A percentile compares a stretch with the other conserved stretches of the same genome.
These are phyloP conservation scores for Ips nitidus DNA, from an alignment of 1,140 invertebrate genomes.

Conservation along the genomic window DNA sequence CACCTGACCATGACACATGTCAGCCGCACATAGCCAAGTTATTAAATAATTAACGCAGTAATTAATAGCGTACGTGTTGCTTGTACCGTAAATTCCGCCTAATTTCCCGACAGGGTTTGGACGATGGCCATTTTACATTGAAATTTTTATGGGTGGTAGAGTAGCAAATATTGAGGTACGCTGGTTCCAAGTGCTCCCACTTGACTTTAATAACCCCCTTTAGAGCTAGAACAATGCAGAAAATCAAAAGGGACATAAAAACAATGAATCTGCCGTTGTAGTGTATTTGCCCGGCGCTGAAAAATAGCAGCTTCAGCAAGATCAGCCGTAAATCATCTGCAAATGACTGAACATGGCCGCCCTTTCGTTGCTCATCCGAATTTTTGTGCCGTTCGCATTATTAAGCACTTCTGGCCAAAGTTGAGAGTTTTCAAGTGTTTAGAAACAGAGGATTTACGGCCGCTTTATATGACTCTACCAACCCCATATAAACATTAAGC, in stretches of 20 bases:
- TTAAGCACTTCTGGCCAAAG: constrained; percentile 1
- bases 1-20: constrained; percentile 22
- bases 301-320: constrained; percentile 24
- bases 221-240: too few species aligned
- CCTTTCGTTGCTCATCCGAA: constrained; percentile 30
- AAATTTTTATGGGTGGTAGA: too few species aligned
- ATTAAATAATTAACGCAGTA: constrained; percentile 25
- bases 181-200: too few species aligned
- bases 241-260: too few species aligned
- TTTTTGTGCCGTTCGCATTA: constrained; percentile 23
- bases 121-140: too few species aligned
- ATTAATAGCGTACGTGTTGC: constrained; percentile 25
- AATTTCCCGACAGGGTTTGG: neutral
- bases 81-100: constrained; percentile 16
- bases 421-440: constrained; percentile 20
- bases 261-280: too few species aligned
- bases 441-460: neutral
- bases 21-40: constrained; percentile 18
- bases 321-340: constrained; percentile 29
- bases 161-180: too few species aligned
- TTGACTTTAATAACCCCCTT: too few species aligned
- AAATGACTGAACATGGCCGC: constrained; percentile 31
- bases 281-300: constrained; percentile 6
- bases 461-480: neutral
- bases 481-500: neutral